Base-by-base conservation (phyloP, 2,113 vertebrate genomes). In the Paradisaea rubra region DNA sequence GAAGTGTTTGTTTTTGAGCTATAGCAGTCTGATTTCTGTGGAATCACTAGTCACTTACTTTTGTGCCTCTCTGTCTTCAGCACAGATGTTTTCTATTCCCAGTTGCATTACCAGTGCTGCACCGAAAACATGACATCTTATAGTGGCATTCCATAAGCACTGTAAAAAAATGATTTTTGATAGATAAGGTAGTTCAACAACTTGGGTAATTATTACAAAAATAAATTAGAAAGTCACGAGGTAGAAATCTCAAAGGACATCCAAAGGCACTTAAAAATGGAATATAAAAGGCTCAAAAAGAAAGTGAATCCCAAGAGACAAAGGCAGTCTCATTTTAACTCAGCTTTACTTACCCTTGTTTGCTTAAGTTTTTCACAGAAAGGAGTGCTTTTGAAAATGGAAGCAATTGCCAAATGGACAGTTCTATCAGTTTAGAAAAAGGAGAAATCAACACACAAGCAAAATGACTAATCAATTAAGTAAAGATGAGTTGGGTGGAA, bases 151-250 rank as follows among this genome's bases (percentile, higher is more conserved):
- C 59, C 44, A 71, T 80, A 84, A 80, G 33, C 50, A 61, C 28
- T 69, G 11, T 31, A 74, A 56, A 74, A 57, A 50, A 10, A 71
- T 74, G 15, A 74, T 50, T 93, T 86, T 66, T 88, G 73, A 56
- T 49, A 77, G 86, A 80, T 96, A 95, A 96, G 70, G 88, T 94
- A 96, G 73, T 81, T 91, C 94, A 94, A 92, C 63, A 85, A n/a
- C 52, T 77, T 82, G 53, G 31, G 64, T 60, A 83, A 89, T 91
- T 91, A 93, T 27, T 94, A 79, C 71, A 93, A 91, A 93, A 92
- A 86, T 69, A 73, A 87, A n/a, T 68, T 91, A 70, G 94, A 86
- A 93, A 88, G 45, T 25, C 28, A 5, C 37, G 60, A 53, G 39
- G 61, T 81, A 83, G 86, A 94, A 95, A 83, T 97, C 94, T 87